phyloP scores from a whole-genome alignment of 2,113 vertebrate species.

The Taxidea taxus region DNA sequence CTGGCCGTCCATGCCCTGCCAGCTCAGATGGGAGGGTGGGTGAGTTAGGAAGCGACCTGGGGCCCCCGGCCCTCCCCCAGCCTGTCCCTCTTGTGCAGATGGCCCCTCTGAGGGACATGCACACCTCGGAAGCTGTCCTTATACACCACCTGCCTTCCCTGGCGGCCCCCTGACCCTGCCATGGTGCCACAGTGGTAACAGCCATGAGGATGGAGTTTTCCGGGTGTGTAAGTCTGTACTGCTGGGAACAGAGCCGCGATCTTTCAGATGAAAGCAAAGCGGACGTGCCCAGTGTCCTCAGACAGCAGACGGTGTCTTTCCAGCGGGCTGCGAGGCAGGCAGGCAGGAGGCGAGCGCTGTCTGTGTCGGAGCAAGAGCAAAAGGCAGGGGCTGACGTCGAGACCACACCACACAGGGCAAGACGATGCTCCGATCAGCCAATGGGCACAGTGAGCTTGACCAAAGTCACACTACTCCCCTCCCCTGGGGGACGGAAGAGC shows the following conservation, averaged over 20 bases:
- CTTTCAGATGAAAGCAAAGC: background rate
- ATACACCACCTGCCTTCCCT: background rate
- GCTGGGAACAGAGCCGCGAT: background rate
- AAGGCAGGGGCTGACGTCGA: background rate
- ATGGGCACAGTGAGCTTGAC: background rate
- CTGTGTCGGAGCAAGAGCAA: background rate
- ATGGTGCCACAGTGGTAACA: background rate
- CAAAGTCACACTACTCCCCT: background rate
- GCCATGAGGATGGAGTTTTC: background rate
- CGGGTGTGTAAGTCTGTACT: background rate
- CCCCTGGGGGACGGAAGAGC: too few species aligned
- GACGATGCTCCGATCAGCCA: background rate
- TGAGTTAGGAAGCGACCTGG: background rate
- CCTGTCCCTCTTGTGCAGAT: background rate
- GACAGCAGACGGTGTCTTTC: too few species aligned
- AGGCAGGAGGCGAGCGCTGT: background rate
- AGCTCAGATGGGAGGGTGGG: background rate
- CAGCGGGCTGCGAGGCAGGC: background rate
- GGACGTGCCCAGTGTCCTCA: background rate
- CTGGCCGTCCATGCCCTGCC: background rate
- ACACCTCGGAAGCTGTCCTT: background rate
- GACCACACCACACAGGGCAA: background rate
- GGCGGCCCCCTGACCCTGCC: background rate
- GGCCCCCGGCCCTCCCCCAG: background rate
- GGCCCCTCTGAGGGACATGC: background rate